A percentile compares a stretch with the other conserved stretches of the same genome.
phyloP scores from a whole-genome alignment of 2,113 vertebrate genomes.

The Malurus melanocephalus region DNA sequence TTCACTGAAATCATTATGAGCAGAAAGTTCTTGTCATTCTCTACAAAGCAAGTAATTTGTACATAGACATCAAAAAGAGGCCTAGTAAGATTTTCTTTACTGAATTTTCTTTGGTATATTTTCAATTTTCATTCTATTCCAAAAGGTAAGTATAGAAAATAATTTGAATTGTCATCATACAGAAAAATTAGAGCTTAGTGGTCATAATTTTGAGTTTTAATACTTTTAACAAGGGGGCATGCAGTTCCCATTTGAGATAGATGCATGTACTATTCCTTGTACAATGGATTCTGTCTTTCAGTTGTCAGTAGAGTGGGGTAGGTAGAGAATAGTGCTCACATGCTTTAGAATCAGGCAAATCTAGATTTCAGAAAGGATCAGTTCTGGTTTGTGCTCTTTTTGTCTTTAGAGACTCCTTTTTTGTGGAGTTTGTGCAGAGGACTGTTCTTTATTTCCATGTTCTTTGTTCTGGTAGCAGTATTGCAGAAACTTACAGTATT shows the following conservation, averaged over 20 bases:
- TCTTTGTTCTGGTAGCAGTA: background rate
- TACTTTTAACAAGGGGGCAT: background rate
- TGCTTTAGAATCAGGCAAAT: background rate
- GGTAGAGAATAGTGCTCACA: background rate
- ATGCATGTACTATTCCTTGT: background rate
- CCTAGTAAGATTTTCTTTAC: background rate
- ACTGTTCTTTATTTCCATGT: rapidly evolving
- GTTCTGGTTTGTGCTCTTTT: background rate
- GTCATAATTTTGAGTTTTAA: background rate
- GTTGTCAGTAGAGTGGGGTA: background rate
- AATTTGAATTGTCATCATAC: background rate
- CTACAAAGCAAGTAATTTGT: background rate
- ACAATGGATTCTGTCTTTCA: background rate
- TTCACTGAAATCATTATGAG: background rate
- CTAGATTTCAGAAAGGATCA: background rate
- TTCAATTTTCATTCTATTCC: background rate
- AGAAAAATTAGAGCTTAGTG: background rate
- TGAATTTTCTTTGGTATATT: background rate
- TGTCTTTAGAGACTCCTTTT: background rate
- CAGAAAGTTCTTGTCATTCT: background rate
- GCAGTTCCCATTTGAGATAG: background rate
- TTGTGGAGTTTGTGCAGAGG: background rate
- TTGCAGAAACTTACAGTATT: background rate
- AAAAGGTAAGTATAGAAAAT: background rate
- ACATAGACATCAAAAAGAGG: background rate